Evolutionary conservation across 2,113 vertebrate species (phyloP), one percentile per base, ranked within the genome.

Genomic region (Varanus salvator): DNA sequence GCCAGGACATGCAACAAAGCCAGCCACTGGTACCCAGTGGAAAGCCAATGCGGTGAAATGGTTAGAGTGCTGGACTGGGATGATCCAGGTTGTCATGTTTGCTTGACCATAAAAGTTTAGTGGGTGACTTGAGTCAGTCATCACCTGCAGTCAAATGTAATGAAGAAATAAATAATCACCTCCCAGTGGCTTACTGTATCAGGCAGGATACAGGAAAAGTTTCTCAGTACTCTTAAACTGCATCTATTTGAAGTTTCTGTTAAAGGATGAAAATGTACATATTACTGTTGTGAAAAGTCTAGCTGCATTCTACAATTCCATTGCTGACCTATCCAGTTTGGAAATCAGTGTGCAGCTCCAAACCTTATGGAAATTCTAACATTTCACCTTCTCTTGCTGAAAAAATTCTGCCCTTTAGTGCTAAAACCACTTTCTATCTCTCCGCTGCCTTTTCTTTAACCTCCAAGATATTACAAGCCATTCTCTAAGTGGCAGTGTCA

Each of bases 401-500:
- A 34, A 78, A 93, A 66, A 1, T 38, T 23, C 48, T 92, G 94
- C 78, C 90, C 93, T 95, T 94, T 88, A 64, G 76, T 87, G 75
- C 11, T 9, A 6, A 92, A 52, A 74, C 48, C 71, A 69, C 84
- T 87, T 85, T 68, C 38, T 66, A 54, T 84, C 76, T 91, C 77
- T 87, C 82, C 34, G 80, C 25, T 93, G 89, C 90, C 91, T 92
- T 93, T 93, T 77, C 52, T 86, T 92, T 89, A 92, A 1, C 85
- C 90, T 94, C 92, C 74, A 44, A 5, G 82, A 66, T 80, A 91
- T 81, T 91, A 72, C 82, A 90, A 90, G 75, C 54, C 91, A 90
- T 0, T 71, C 90, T 93, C 90, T 89, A 94, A 92, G 91, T 90
- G 92, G 87, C 86, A 89, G 44, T 93, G 92, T 89, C 93, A 94